A percentile compares a stretch with the other conserved stretches of the same genome.
Evolutionary conservation across 2,888 invertebrate genomes (phyloP).

Genomic region (Tetanocera ferruginea): DNA sequence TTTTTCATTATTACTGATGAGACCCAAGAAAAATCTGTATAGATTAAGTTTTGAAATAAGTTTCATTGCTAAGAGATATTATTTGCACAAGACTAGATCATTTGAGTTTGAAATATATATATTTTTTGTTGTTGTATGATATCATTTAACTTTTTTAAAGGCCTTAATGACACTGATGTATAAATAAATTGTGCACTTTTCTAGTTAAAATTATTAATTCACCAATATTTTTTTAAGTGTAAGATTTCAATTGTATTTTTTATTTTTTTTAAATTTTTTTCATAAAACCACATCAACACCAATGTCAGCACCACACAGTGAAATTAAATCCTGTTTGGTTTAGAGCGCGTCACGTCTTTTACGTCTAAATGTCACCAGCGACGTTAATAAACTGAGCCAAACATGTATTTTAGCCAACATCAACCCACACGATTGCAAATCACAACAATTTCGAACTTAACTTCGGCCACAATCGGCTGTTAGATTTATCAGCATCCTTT

Average conservation of each 20-base stretch:
- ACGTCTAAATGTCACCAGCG: constrained; percentile 61
- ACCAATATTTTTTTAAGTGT: background rate
- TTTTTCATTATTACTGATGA: constrained; percentile 60
- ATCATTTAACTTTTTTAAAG: background rate
- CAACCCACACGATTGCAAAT: constrained; percentile 23
- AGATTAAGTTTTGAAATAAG: constrained; percentile 53
- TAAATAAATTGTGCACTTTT: background rate
- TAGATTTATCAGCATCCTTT: constrained; percentile 21
- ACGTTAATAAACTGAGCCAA: constrained; percentile 59
- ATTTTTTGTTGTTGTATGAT: background rate
- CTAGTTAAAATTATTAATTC: background rate
- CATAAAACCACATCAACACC: background rate
- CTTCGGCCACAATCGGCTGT: constrained; percentile 30
- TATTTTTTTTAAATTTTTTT: background rate
- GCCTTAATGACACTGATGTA: background rate
- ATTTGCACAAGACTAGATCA: background rate
- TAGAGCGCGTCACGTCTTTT: constrained; percentile 30
- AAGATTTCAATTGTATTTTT: background rate
- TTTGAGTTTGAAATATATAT: background rate
- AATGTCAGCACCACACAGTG: constrained; percentile 12
- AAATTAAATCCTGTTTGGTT: background rate
- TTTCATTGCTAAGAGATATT: constrained; percentile 32
- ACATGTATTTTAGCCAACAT: constrained; percentile 39
- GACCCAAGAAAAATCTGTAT: constrained; percentile 51
- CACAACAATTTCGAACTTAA: constrained; percentile 37